Evolutionary conservation across 2,797 vertebrate genomes (phyloP), one percentile per base, ranked within the genome.

Genomic region (Aselliscus stoliczkanus): DNA sequence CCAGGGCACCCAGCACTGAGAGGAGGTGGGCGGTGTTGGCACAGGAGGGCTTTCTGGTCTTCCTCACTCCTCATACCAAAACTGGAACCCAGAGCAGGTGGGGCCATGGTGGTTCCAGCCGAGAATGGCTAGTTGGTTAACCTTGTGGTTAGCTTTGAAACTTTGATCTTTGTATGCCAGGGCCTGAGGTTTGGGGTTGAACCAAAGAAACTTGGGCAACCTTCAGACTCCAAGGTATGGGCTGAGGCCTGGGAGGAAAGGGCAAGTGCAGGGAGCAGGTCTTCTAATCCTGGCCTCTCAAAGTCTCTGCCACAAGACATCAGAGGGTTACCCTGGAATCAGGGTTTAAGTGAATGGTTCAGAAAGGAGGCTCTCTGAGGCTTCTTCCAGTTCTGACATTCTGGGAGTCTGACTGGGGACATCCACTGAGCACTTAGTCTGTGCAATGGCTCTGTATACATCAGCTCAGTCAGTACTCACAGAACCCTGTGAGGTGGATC

Each of bases 361-460:
- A 64, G 64, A 81, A 77, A 60, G 80, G 90, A 88, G 21, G 27
- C 11, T 47, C 27, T 47, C 73, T 52, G 44, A 18, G 29, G 7
- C 47, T 83, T 47, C 88, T 92, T 87, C 56, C 14, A 20, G 12
- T 11, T n/a, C 4, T 23, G 29, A 27, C 2, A 5, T 60, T 69
- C 39, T 42, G 44, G 1, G 7, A 13, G 0, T 62, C 58, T 0
- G 2, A 47, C 3, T 17, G 27, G 29, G 65, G 58, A 27, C 18
- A 12, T 9, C 29, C 14, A 7, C 27, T 9, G 25, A 10, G 20
- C 21, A 3, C 42, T 83, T 11, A 44, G 37, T 58, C 70, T 20
- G 70, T 25, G 39, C 1, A 0, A 15, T 0, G 42, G 81, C 44
- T 58, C 10, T 11, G 7, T 4, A 0, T 4, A 0, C 10, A 4